Evolutionary conservation across 2,113 vertebrate species (phyloP).

Genomic region (Zapus hudsonius): DNA sequence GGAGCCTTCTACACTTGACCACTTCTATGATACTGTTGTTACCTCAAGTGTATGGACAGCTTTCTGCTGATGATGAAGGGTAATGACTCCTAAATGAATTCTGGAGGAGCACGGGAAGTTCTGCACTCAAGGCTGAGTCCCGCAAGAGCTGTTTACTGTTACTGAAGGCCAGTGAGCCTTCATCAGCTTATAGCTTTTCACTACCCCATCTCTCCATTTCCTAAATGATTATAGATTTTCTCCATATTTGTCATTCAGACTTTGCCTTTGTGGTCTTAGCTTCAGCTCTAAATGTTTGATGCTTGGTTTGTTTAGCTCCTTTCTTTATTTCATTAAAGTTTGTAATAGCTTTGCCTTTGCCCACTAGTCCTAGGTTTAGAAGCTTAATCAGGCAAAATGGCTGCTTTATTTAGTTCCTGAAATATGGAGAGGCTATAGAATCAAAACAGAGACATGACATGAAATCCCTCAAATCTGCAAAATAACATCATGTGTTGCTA

Average conservation of each 20-base stretch:
- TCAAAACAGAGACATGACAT: constrained; percentile 45
- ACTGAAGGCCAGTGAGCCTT: constrained; percentile 2
- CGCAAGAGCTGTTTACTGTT: constrained; percentile 6
- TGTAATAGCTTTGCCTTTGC: constrained; percentile 1
- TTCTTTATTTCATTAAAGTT: constrained; percentile 47
- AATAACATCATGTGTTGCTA: constrained; percentile 33
- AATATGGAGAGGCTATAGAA: constrained; percentile 7
- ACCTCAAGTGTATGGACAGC: background rate
- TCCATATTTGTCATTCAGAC: background rate
- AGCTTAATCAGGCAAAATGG: constrained; percentile 33
- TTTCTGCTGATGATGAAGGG: constrained; percentile 3
- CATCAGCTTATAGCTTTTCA: background rate
- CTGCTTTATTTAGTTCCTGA: constrained; percentile 42
- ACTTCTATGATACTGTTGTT: constrained; percentile 30
- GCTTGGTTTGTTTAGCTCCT: background rate
- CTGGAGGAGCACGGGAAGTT: background rate
- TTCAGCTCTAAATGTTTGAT: constrained; percentile 33
- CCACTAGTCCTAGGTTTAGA: constrained; percentile 44
- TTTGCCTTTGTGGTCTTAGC: constrained; percentile 41
- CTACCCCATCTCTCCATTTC: background rate
- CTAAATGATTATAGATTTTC: constrained; percentile 11
- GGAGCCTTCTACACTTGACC: background rate
- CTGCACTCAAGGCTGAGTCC: background rate
- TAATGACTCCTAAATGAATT: background rate
- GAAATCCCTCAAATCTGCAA: constrained; percentile 46